Evolutionary conservation across 2,113 vertebrate genomes (phyloP), one percentile per base, ranked within the genome.

Genomic region (Oncorhynchus gorbuscha): DNA sequence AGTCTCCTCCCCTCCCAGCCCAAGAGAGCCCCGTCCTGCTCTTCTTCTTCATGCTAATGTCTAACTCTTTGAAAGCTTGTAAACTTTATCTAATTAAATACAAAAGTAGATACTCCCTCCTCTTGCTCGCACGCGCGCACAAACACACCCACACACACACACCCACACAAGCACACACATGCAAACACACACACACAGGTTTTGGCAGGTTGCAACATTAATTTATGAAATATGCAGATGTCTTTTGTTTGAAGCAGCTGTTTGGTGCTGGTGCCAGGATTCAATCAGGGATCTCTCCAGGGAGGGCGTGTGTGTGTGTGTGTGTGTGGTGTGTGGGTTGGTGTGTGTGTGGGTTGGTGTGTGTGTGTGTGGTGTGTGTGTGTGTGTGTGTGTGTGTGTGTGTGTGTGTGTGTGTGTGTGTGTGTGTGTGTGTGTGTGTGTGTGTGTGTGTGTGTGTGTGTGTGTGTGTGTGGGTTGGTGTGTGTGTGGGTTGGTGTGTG

Each of bases 151-250:
- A 3, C 3, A 5, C 32, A 5, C 51, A 55, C 16, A 4, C 0
- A 5, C 32, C 0, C 13, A 55, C 51, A 51, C 14, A 51, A 6
- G 5, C 14, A 51, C 49, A 51, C 94, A 91, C 32, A 32, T 6
- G 5, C 32, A 32, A 32, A 3, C 28, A 28, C 30, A 55, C 49
- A 55, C 51, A 55, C 51, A 55, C 94, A 91, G 95, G 80, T 88
- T 88, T 95, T 98, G 96, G 96, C 96, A 97, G 96, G 95, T 96
- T 97, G 95, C 89, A 90, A 94, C 94, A 96, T 96, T 98, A 97
- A 98, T 98, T 99, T 97, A 98, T 98, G 96, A 98, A 96, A 97
- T 98, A 98, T 98, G 97, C 96, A 99, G 97, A 98, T 99, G 97
- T 95, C 97, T 97, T 97, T 99, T 97, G 97, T 98, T 96, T 96